A percentile compares a stretch with the other conserved stretches of the same genome.
phyloP scores from a whole-genome alignment of 2,797 vertebrate genomes.

The Triplophysa yarkandensis region DNA sequence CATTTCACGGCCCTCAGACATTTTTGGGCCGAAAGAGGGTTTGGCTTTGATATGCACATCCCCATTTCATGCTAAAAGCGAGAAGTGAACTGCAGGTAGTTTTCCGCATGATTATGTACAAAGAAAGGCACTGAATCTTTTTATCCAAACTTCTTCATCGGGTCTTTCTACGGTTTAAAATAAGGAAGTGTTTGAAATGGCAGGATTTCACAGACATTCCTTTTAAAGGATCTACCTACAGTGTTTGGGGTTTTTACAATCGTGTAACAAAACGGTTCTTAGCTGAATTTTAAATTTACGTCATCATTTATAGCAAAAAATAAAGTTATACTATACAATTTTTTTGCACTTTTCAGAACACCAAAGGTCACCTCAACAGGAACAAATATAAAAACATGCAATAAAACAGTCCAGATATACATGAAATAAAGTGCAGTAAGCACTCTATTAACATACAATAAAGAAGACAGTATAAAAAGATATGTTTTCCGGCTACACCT shows the following conservation, averaged over 20 bases:
- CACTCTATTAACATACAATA: too few relatives aligned
- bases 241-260: not conserved
- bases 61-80: constrained; percentile 12
- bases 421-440: too few relatives aligned
- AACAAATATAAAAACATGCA: too few relatives aligned
- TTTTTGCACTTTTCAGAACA: too few relatives aligned
- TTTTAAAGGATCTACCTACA: not conserved
- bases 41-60: constrained; percentile 20
- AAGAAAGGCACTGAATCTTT: not conserved
- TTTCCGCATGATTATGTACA: not conserved
- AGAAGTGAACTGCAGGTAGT: constrained; percentile 10
- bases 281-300: not conserved
- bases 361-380: too few relatives aligned
- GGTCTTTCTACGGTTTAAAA: not conserved
- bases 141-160: constrained; percentile 3
- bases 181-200: constrained; percentile 11
- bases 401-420: too few relatives aligned
- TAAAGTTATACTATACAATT: too few relatives aligned
- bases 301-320: not conserved
- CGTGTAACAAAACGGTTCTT: not conserved
- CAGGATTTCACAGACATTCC: not conserved
- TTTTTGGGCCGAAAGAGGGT: constrained; percentile 24
- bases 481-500: too few relatives aligned
- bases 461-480: too few relatives aligned
- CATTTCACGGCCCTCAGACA: constrained; percentile 6